A percentile compares a stretch with the other conserved stretches of the same genome.
Evolutionary conservation across 2,888 invertebrate genomes (phyloP).

Genomic region (Stegophylla sp.): DNA sequence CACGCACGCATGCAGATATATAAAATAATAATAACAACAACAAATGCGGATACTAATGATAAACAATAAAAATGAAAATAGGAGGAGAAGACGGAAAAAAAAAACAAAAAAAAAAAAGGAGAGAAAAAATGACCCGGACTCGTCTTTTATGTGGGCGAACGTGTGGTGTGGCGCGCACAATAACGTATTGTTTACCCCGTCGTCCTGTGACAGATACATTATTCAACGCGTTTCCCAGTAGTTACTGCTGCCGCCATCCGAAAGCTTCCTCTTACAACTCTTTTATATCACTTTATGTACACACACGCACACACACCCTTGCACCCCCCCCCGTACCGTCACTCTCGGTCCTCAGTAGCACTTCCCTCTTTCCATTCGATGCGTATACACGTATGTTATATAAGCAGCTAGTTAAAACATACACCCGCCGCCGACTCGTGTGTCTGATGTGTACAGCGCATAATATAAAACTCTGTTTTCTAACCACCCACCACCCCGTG

Average conservation of each 20-base stretch:
- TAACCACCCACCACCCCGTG: background rate
- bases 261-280: slow-evolving; percentile 52
- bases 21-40: slow-evolving; percentile 35
- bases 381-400: background rate
- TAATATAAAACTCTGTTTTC: background rate
- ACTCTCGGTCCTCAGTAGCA: background rate
- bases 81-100: background rate
- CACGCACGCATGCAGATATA: background rate
- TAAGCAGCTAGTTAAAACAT: slow-evolving; percentile 42
- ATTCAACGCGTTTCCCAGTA: slow-evolving; percentile 52
- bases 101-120: background rate
- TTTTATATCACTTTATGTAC: slow-evolving; percentile 43
- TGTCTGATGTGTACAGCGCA: background rate
- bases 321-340: background rate
- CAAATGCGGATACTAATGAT: slow-evolving; percentile 44
- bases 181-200: slow-evolving; percentile 58
- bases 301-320: background rate
- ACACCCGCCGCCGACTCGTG: background rate
- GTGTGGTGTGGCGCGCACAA: slow-evolving; percentile 46
- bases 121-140: slow-evolving; percentile 42
- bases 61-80: slow-evolving; percentile 47
- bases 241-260: slow-evolving; percentile 4
- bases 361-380: background rate
- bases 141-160: slow-evolving; percentile 38
- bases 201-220: slow-evolving; percentile 56